Conservation (phyloP, 2,797 vertebrate species). For the Sylvilagus floridanus region DNA sequence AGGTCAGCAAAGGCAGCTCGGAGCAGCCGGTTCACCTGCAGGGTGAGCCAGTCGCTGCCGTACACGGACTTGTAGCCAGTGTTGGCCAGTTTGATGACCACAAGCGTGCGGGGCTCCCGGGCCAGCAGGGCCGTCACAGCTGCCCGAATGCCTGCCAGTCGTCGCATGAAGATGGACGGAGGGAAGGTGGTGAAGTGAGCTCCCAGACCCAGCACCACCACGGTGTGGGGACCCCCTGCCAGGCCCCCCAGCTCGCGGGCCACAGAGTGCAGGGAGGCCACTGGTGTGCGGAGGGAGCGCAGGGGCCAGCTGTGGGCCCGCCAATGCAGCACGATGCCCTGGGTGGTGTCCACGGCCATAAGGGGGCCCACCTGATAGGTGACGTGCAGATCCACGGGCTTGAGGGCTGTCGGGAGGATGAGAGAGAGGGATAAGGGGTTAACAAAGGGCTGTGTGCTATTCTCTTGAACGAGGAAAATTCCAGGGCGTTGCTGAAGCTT, state of each 20-base stretch:
- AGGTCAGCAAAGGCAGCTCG: conserved; percentile 80
- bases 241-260: conserved; percentile 60
- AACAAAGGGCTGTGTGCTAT: neutral
- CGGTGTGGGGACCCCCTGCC: conserved; percentile 71
- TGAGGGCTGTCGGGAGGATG: conserved; percentile 28
- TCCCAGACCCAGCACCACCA: conserved; percentile 78
- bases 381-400: conserved; percentile 46
- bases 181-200: conserved; percentile 78
- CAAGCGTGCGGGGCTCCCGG: conserved; percentile 62
- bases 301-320: conserved; percentile 69
- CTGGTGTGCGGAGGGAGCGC: conserved; percentile 49
- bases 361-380: neutral
- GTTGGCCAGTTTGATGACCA: conserved; percentile 84
- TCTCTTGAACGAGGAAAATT: neutral
- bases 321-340: conserved; percentile 65
- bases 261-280: conserved; percentile 77
- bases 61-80: conserved; percentile 84
- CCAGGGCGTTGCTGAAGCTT: neutral
- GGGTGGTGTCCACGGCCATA: neutral
- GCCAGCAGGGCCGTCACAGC: conserved; percentile 62
- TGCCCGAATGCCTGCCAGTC: conserved; percentile 48
- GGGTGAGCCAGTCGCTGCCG: conserved; percentile 85
- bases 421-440: neutral
- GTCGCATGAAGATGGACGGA: conserved; percentile 37
- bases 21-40: conserved; percentile 82